A percentile compares a stretch with the other conserved stretches of the same genome.
phyloP scores from a whole-genome alignment of 2,888 invertebrate genomes.

The Drosophila colorata region DNA sequence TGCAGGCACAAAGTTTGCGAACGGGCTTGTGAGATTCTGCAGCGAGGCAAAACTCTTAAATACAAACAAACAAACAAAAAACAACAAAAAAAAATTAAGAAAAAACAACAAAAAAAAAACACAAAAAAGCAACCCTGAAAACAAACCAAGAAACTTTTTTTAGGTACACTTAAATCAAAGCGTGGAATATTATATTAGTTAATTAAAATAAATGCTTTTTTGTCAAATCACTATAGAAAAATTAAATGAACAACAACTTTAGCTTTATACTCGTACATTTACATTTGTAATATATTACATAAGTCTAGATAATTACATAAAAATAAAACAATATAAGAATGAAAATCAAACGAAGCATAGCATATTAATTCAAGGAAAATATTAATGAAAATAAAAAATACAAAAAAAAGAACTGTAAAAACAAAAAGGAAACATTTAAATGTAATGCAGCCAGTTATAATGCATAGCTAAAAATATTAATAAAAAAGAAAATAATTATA shows the following conservation, averaged over 20 bases:
- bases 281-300: slow-evolving; percentile 80
- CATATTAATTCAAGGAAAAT: slow-evolving; percentile 71
- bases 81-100: slow-evolving; percentile 18
- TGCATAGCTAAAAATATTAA: slow-evolving; percentile 64
- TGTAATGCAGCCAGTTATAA: slow-evolving; percentile 74
- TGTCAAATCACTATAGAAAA: slow-evolving; percentile 82
- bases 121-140: slow-evolving; percentile 8
- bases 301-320: slow-evolving; percentile 76
- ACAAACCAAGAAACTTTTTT: slow-evolving; percentile 57
- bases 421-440: slow-evolving; percentile 68
- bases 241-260: slow-evolving; percentile 73
- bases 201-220: slow-evolving; percentile 82
- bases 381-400: slow-evolving; percentile 37
- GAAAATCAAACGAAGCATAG: slow-evolving; percentile 77
- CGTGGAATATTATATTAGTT: slow-evolving; percentile 76
- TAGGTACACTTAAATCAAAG: slow-evolving; percentile 79
- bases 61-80: slow-evolving; percentile 24
- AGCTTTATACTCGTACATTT: slow-evolving; percentile 80
- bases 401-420: slow-evolving; percentile 65
- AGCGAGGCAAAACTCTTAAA: slow-evolving; percentile 31
- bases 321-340: slow-evolving; percentile 61
- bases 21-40: slow-evolving; percentile 24
- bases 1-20: slow-evolving; percentile 47
- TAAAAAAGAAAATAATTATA: slow-evolving; percentile 23
- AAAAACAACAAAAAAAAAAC: slow-evolving; percentile 15